These are phyloP conservation scores for Macroteleia sp. DNA, from an alignment of 2,888 invertebrate genomes.

Conservation along the genomic window DNA sequence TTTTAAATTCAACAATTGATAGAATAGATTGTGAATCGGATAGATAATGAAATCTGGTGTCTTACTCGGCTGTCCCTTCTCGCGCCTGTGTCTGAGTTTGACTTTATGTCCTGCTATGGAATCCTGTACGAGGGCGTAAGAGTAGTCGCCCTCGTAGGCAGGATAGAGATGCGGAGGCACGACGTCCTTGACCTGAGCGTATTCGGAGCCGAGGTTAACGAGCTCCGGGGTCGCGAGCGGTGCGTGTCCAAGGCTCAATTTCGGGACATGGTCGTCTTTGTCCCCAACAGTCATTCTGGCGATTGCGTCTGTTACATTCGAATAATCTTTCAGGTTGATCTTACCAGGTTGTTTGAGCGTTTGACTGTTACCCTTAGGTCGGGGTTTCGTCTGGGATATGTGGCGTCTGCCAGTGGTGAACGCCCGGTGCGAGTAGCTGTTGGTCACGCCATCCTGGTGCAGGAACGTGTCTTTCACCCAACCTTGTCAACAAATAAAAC, in stretches of 20 bases:
- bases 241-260: constrained; percentile 86
- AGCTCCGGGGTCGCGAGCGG: constrained; percentile 91
- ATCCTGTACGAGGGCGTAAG: too few species aligned
- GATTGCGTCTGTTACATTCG: constrained; percentile 94
- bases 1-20: too few species aligned
- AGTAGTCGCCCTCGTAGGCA: too few species aligned
- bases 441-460: constrained; percentile 85
- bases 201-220: constrained; percentile 90
- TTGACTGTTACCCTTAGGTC: constrained; percentile 89
- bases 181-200: constrained; percentile 88
- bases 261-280: constrained; percentile 82
- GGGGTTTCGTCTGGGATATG: constrained; percentile 86
- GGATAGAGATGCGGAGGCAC: too few species aligned
- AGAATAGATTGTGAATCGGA: too few species aligned
- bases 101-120: too few species aligned
- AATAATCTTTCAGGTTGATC: constrained; percentile 94
- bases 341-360: constrained; percentile 94
- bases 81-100: too few species aligned
- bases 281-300: constrained; percentile 87
- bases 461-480: constrained; percentile 85
- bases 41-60: too few species aligned
- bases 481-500: too few species aligned
- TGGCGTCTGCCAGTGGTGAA: constrained; percentile 89
- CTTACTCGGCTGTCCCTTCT: too few species aligned
- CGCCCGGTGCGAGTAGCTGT: constrained; percentile 88